Evolutionary conservation across 53 echinoderm and acorn worm genomes (phyloP).

Genomic region (Henricia sp.): DNA sequence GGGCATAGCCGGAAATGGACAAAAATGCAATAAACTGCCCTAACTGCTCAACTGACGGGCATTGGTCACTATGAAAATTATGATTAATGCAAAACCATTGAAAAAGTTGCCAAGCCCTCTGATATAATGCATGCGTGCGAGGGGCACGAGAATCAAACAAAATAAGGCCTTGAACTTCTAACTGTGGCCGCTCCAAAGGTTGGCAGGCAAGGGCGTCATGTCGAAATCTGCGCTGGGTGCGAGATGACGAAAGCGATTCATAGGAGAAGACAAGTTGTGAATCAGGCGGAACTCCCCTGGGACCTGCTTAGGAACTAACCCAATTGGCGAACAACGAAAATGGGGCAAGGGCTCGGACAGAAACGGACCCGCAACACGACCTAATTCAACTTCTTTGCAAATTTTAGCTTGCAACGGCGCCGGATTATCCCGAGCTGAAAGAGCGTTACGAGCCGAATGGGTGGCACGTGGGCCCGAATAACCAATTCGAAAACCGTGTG

Average conservation of each 20-base stretch:
- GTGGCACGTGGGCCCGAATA: slow-evolving; percentile 2
- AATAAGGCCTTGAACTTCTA: neutral
- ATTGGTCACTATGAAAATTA: neutral
- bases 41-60: neutral
- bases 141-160: neutral
- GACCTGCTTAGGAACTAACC: slow-evolving; percentile 44
- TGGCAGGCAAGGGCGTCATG: neutral
- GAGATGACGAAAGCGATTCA: slow-evolving; percentile 1
- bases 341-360: neutral
- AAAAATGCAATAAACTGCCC: slow-evolving; percentile 24
- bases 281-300: slow-evolving; percentile 4
- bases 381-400: slow-evolving; percentile 1
- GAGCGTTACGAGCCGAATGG: neutral
- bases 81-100: neutral
- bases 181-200: slow-evolving; percentile 16
- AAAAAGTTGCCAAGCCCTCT: slow-evolving; percentile 8
- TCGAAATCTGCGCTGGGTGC: neutral
- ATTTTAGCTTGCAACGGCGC: neutral
- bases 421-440: neutral
- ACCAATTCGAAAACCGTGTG: slow-evolving; percentile 33
- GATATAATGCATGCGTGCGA: neutral
- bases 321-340: slow-evolving; percentile 51
- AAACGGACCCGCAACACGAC: slow-evolving; percentile 39
- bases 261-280: slow-evolving; percentile 18
- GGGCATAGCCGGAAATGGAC: neutral